Evolutionary conservation across 2,888 invertebrate genomes (phyloP).

Genomic region (Mythimna loreyi): DNA sequence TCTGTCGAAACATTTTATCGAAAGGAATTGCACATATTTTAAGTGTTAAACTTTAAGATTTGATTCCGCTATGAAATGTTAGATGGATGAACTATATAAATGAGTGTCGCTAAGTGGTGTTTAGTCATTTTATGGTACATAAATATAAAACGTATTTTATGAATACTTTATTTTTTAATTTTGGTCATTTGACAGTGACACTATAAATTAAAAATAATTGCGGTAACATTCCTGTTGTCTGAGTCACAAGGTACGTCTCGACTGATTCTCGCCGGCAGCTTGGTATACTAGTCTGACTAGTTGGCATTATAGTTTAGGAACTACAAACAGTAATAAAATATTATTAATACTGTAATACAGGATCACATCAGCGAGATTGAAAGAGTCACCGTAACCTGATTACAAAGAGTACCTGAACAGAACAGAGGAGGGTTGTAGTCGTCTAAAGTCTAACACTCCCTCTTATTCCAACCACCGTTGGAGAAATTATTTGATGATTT

Average conservation of each 20-base stretch:
- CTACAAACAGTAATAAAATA: neutral
- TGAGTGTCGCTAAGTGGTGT: neutral
- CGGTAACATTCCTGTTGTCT: constrained; percentile 30
- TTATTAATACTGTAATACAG: too few species aligned
- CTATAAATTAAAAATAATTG: constrained; percentile 32
- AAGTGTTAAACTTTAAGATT: constrained; percentile 14
- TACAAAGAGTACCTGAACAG: too few species aligned
- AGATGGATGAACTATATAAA: neutral
- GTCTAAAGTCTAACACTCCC: too few species aligned
- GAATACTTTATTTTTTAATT: neutral
- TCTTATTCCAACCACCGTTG: too few species aligned
- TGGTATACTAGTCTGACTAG: neutral
- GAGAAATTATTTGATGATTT: too few species aligned
- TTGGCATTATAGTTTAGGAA: neutral
- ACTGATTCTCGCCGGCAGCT: constrained; percentile 9
- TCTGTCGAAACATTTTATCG: constrained; percentile 24
- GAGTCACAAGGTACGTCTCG: constrained; percentile 27
- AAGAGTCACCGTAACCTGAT: too few species aligned
- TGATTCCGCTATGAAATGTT: constrained; percentile 5
- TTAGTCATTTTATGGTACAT: constrained; percentile 3
- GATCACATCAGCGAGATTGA: too few species aligned
- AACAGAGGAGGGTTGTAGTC: too few species aligned
- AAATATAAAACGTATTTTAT: neutral
- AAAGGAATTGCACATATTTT: constrained; percentile 24
- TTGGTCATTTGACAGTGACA: constrained; percentile 12